These are phyloP conservation scores for Megalurothrips usitatus DNA, from an alignment of 2,888 invertebrate genomes.

Conservation along the genomic window DNA sequence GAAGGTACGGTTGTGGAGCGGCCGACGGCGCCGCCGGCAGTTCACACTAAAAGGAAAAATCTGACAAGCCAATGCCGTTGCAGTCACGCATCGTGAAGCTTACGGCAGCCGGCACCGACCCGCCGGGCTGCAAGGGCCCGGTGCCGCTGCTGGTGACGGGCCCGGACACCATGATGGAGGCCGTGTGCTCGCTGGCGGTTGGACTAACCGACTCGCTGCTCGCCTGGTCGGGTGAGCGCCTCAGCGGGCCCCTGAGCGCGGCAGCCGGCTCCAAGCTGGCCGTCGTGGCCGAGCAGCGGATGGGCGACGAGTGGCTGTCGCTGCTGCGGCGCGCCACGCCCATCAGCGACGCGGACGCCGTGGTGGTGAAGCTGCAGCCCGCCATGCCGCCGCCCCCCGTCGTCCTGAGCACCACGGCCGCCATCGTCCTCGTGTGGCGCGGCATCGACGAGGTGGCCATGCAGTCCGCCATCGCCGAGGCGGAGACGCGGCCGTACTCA, in stretches of 20 bases:
- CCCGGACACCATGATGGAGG: neutral
- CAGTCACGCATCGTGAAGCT: neutral
- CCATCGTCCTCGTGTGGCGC: constrained; percentile 7
- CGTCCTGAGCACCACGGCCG: neutral
- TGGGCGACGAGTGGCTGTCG: neutral
- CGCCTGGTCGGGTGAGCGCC: neutral
- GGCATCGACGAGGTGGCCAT: neutral
- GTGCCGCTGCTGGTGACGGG: neutral
- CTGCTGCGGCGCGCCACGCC: neutral
- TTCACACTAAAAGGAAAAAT: too few relatives aligned
- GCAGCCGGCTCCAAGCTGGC: neutral
- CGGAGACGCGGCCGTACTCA: neutral
- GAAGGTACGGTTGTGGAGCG: neutral
- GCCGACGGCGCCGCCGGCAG: too few relatives aligned
- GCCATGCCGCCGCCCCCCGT: neutral
- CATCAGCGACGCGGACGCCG: neutral
- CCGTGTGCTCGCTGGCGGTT: neutral
- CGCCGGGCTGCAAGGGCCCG: neutral
- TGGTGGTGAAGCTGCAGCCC: neutral
- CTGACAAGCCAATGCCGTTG: neutral
- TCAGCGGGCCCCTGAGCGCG: neutral
- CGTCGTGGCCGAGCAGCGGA: neutral
- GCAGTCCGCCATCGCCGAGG: neutral
- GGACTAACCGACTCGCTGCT: neutral
- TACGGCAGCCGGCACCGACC: neutral